Base-by-base conservation (phyloP, 2,888 invertebrate species). In the Pocota personata region DNA sequence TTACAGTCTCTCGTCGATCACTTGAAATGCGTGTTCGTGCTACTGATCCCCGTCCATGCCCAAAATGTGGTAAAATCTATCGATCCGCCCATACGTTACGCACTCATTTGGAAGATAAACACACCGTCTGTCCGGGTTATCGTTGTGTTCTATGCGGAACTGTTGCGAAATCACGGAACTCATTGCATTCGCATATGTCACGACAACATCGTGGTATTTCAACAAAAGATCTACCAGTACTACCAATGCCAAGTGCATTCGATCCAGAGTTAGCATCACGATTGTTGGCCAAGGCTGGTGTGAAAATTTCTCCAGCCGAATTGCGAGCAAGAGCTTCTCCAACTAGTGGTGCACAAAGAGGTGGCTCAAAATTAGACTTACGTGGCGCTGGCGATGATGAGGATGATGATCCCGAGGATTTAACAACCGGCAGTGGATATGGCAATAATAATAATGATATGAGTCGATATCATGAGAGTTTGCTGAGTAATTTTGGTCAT, bases 51-150 rank as follows among this genome's bases (percentile, higher is more conserved):
- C 94, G 98, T 50, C 98, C 97, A 2, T 98, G 98, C 91, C 97
- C 97, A 12, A 97, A 98, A 91, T 98, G 98, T 92, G 97, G 97
- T 52, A 97, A 97, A 93, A 97, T 97, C 91, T 97, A 97, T 93
- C 94, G 97, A 84, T 97, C 97, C 32, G 97, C 98, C 16, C 98
- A 98, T 93, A 98, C 98, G 12, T 93, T 98, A 89, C 94, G 97
- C 87, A 98, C 98, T 30, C 98, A 98, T 92, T 94, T 98, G 87
- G 98, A 98, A 92, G 98, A 98, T 92, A 98, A 98, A 91, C 98
- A 98, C 92, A 98, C 98, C 37, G 95, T 97, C 89, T 98, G 98
- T 91, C 97, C 97, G 0, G 98, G 98, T 66, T 98, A 97, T 91
- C 95, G 98, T 66, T 98, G 98, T 92, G 97, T 97, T 2, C 94